phyloP scores from a whole-genome alignment of 1,140 invertebrate genomes.

The Lerema accius region DNA sequence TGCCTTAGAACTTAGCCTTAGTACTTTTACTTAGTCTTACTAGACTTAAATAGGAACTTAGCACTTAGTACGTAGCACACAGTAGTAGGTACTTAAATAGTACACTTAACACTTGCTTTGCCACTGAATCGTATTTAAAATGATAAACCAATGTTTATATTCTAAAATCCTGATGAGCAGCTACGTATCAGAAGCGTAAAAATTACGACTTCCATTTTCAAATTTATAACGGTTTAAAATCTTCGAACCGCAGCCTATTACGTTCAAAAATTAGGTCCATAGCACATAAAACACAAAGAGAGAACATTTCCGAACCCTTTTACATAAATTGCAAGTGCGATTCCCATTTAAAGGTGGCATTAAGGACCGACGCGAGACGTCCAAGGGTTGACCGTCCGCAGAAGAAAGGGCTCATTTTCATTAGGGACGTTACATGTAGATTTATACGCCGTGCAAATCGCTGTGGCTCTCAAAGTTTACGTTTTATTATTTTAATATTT shows the following conservation, averaged over 20 bases:
- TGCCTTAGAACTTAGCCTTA: too few species aligned
- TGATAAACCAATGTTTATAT: too few species aligned
- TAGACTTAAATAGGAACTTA: too few species aligned
- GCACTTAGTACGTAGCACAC: too few species aligned
- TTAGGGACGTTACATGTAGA: slow-evolving; percentile 71
- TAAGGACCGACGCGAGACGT: slow-evolving; percentile 59
- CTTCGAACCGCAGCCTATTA: slow-evolving; percentile 33
- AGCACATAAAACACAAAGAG: slow-evolving; percentile 53
- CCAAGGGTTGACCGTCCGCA: slow-evolving; percentile 64
- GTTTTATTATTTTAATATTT: slow-evolving; percentile 6
- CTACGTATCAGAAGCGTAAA: too few species aligned
- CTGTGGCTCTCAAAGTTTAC: slow-evolving; percentile 53
- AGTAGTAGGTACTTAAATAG: too few species aligned
- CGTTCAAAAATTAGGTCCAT: slow-evolving; percentile 54
- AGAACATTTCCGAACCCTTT: slow-evolving; percentile 63
- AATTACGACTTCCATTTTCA: background rate
- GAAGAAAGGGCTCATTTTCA: slow-evolving; percentile 81
- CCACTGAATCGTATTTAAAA: too few species aligned
- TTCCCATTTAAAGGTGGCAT: slow-evolving; percentile 70
- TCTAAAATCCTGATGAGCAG: too few species aligned
- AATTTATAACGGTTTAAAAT: slow-evolving; percentile 24
- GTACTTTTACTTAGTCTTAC: too few species aligned
- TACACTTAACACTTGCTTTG: too few species aligned
- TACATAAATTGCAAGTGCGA: slow-evolving; percentile 77
- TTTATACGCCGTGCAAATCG: slow-evolving; percentile 56